Evolutionary conservation across 2,888 invertebrate genomes (phyloP).

Genomic region (Baronia brevicornis): DNA sequence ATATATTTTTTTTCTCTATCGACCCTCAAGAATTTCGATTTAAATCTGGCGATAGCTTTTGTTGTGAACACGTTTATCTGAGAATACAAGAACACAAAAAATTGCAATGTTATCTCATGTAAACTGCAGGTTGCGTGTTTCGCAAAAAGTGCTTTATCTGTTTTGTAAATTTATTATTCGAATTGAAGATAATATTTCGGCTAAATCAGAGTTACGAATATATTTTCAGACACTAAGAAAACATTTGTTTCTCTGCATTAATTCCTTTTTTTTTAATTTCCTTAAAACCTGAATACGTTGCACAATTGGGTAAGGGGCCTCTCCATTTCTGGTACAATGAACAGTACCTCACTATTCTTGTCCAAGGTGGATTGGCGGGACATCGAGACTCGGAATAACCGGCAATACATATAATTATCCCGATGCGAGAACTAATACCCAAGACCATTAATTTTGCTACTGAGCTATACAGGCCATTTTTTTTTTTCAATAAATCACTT

Average conservation of each 20-base stretch:
- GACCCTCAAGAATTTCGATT: conserved; percentile 56
- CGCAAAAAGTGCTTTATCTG: conserved; percentile 19
- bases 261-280: too few species aligned
- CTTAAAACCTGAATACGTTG: too few species aligned
- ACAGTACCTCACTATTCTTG: too few species aligned
- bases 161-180: conserved; percentile 28
- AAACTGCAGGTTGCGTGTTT: conserved; percentile 54
- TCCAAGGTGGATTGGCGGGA: too few species aligned
- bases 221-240: conserved; percentile 9
- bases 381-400: too few species aligned
- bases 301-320: too few species aligned
- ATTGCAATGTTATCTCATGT: conserved; percentile 39
- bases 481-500: too few species aligned
- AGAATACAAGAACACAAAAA: conserved; percentile 36
- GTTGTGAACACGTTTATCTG: conserved; percentile 39
- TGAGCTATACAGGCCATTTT: too few species aligned
- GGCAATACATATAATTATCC: too few species aligned
- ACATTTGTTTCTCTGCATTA: conserved; percentile 15
- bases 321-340: too few species aligned
- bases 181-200: conserved; percentile 19
- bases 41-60: conserved; percentile 57
- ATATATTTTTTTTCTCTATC: conserved; percentile 38
- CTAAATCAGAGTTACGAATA: conserved; percentile 2
- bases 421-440: too few species aligned
- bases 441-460: too few species aligned